Evolutionary conservation across 2,113 vertebrate species (phyloP).

Genomic region (Mormoops blainvillei): DNA sequence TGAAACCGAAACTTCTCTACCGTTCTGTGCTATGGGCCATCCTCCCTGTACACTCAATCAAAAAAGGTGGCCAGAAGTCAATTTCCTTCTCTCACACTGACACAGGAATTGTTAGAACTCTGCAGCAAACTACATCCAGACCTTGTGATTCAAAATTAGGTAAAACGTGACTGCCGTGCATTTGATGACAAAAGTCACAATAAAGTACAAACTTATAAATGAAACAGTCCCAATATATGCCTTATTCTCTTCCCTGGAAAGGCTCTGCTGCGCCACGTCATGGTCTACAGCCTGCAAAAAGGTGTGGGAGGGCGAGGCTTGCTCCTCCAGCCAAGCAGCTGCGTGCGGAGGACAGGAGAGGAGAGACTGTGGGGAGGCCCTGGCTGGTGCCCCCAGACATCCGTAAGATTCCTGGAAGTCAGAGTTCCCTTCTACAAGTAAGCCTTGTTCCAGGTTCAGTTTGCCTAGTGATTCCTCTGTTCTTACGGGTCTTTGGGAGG

Average conservation of each 20-base stretch:
- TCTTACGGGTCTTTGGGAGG: not conserved
- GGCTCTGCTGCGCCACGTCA: not conserved
- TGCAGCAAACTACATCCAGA: not conserved
- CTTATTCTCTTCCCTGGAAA: constrained; percentile 53
- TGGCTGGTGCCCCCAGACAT: constrained; percentile 81
- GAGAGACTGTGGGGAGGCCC: constrained; percentile 76
- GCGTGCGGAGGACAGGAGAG: constrained; percentile 43
- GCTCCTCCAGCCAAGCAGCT: not conserved
- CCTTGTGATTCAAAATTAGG: not conserved
- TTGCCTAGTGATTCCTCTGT: not conserved
- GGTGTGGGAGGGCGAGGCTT: not conserved
- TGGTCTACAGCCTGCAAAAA: not conserved
- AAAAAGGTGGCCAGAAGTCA: not conserved
- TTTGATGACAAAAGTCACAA: not conserved
- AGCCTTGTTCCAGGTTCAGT: not conserved
- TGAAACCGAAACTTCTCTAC: not conserved
- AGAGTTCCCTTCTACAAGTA: constrained; percentile 70
- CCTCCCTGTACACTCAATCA: not conserved
- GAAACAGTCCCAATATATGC: not conserved
- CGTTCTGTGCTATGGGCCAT: not conserved
- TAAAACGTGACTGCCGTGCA: not conserved
- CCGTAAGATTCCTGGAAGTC: constrained; percentile 70
- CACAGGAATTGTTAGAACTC: not conserved
- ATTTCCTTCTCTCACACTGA: not conserved
- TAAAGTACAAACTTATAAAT: not conserved